Evolutionary conservation across 2,888 invertebrate genomes (phyloP).

Genomic region (Margaritifera margaritifera): DNA sequence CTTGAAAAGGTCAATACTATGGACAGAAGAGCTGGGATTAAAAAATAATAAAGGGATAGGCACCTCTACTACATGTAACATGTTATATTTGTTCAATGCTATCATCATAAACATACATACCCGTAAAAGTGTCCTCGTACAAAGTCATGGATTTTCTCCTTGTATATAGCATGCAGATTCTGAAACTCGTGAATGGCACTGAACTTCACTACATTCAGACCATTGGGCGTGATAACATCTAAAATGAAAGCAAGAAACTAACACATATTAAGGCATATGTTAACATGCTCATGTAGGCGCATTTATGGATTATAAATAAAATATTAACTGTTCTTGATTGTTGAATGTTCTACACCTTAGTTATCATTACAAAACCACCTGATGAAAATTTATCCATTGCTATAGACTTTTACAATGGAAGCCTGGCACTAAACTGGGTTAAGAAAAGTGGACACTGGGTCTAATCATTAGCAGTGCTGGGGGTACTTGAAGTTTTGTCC

Average conservation of each 20-base stretch:
- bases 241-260: slow-evolving; percentile 22
- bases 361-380: neutral
- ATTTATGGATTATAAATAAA: neutral
- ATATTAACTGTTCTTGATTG: neutral
- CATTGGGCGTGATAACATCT: slow-evolving; percentile 98
- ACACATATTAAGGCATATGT: neutral
- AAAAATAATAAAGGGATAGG: too few species aligned
- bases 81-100: too few species aligned
- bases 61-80: too few species aligned
- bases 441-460: too few species aligned
- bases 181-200: slow-evolving; percentile 99
- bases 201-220: slow-evolving; percentile 98
- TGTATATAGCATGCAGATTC: slow-evolving; percentile 95
- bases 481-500: too few species aligned
- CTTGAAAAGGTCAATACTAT: too few species aligned
- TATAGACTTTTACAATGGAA: too few species aligned
- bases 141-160: slow-evolving; percentile 98
- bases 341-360: neutral
- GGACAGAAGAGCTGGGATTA: too few species aligned
- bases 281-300: neutral
- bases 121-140: slow-evolving; percentile 99
- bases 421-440: too few species aligned
- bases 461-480: too few species aligned
- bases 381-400: neutral
- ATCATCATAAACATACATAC: slow-evolving; percentile 75